These are phyloP conservation scores for Thermophis baileyi DNA, from an alignment of 2,113 vertebrate species.

Conservation along the genomic window DNA sequence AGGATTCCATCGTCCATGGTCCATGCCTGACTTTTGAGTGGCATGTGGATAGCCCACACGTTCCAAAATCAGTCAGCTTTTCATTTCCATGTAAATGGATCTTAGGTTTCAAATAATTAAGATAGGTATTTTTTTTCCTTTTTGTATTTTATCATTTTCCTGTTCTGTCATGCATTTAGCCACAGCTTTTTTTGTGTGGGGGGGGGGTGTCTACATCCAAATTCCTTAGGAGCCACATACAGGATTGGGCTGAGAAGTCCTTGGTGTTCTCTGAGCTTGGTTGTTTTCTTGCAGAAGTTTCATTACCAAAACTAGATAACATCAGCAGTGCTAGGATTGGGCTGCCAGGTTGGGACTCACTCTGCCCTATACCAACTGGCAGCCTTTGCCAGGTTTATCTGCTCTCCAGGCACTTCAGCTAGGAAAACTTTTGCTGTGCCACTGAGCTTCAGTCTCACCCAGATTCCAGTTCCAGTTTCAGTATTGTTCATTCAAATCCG, in stretches of 20 bases:
- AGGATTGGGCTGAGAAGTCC: background rate
- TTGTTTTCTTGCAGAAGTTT: background rate
- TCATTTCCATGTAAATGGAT: background rate
- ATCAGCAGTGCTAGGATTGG: background rate
- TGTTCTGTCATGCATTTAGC: background rate
- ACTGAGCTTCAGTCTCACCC: too few species aligned
- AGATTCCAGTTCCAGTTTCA: background rate
- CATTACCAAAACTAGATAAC: background rate
- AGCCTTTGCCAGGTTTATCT: background rate
- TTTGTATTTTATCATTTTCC: background rate
- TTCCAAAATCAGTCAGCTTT: background rate
- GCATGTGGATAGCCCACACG: background rate
- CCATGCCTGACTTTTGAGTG: background rate
- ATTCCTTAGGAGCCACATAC: background rate
- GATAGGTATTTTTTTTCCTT: background rate
- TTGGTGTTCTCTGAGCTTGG: background rate
- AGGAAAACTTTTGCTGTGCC: background rate
- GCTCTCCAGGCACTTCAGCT: background rate
- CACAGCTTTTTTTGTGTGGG: background rate
- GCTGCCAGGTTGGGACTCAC: background rate
- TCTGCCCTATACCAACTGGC: background rate
- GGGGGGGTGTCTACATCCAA: background rate
- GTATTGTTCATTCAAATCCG: too few species aligned
- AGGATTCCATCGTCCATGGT: background rate
- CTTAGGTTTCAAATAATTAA: background rate